phyloP scores from a whole-genome alignment of 2,888 invertebrate genomes.

The Lissocephala sabroskyi region DNA sequence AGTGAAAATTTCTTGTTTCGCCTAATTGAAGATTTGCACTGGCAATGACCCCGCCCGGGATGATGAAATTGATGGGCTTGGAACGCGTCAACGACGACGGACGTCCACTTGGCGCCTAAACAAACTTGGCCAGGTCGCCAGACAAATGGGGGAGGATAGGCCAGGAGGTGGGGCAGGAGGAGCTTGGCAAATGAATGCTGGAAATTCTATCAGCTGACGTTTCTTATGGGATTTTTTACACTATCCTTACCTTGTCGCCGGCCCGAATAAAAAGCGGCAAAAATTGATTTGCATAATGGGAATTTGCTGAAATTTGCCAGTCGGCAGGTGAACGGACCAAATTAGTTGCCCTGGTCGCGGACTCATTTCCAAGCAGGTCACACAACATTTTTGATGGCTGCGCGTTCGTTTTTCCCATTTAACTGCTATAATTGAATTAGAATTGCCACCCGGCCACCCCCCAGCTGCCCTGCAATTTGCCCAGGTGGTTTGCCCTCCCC shows the following conservation, averaged over 20 bases:
- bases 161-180: no score
- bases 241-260: not conserved
- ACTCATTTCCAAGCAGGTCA: constrained; percentile 32
- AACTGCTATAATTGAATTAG: constrained; percentile 52
- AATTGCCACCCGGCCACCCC: no score
- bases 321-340: constrained; percentile 12
- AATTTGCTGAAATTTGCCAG: constrained; percentile 42
- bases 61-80: constrained; percentile 19
- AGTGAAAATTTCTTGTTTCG: constrained; percentile 31
- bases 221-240: no score
- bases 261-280: constrained; percentile 42
- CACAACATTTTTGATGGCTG: constrained; percentile 43
- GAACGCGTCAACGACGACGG: not conserved
- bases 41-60: constrained; percentile 49
- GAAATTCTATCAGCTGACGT: constrained; percentile 29
- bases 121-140: constrained; percentile 14
- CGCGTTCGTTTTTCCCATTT: constrained; percentile 33
- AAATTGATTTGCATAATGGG: constrained; percentile 64
- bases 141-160: not conserved
- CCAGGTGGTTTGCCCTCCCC: no score
- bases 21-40: constrained; percentile 57
- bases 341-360: constrained; percentile 28
- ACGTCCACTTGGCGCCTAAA: constrained; percentile 17
- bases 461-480: no score
- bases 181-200: constrained; percentile 31